These are phyloP conservation scores for fruit fly (Drosophila melanogaster) DNA, from an alignment of 1,140 invertebrate species.

Conservation along the genomic window Release_6_plus_ISO1_MT NC_004354.4:8170501-8171000, in stretches of 20 bases:
- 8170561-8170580: slow-evolving; percentile 66
- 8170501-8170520: slow-evolving; percentile 38
- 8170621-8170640: slow-evolving; percentile 56
- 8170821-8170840: neutral
- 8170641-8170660: slow-evolving; percentile 32
- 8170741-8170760: slow-evolving; percentile 74
- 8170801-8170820: slow-evolving; percentile 8
- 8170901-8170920: slow-evolving; percentile 8
- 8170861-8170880: neutral
- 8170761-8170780: slow-evolving; percentile 21
- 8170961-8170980: slow-evolving; percentile 26
- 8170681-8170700: slow-evolving; percentile 59
- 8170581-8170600: slow-evolving; percentile 24
- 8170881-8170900: neutral
- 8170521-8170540: slow-evolving; percentile 29
- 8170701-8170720: slow-evolving; percentile 51
- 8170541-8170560: slow-evolving; percentile 39
- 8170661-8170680: slow-evolving; percentile 46
- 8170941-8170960: slow-evolving; percentile 67
- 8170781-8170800: neutral
- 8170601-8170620: slow-evolving; percentile 50
- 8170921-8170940: slow-evolving; percentile 25
- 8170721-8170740: slow-evolving; percentile 46
- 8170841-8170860: slow-evolving; percentile 23
- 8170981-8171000: slow-evolving; percentile 3